phyloP scores from a whole-genome alignment of 1,140 invertebrate genomes.

The Apis dorsata region DNA sequence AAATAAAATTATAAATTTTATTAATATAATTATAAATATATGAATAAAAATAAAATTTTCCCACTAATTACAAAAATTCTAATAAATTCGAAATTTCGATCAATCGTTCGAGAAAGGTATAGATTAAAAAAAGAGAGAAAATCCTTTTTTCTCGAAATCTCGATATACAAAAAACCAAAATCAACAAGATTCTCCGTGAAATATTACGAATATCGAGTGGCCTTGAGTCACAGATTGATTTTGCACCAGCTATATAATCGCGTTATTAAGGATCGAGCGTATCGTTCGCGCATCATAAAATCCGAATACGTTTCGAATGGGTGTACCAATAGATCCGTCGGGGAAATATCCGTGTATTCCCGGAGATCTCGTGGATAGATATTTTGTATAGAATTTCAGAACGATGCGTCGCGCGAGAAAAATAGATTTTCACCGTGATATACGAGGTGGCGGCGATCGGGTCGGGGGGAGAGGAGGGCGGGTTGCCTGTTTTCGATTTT shows the following conservation, averaged over 20 bases:
- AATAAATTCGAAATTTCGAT: no score
- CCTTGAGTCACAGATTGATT: neutral
- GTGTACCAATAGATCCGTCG: neutral
- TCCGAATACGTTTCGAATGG: neutral
- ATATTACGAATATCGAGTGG: neutral
- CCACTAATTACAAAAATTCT: no score
- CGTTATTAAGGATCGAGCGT: neutral
- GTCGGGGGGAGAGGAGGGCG: neutral
- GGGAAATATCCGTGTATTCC: neutral
- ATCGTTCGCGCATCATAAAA: neutral
- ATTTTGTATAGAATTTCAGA: slow-evolving; percentile 17
- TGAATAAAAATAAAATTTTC: no score
- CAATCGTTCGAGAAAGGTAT: no score
- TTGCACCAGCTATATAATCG: neutral
- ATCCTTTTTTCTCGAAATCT: no score
- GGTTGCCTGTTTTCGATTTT: slow-evolving; percentile 30
- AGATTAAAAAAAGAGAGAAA: no score
- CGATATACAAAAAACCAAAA: no score
- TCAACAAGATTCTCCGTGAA: neutral
- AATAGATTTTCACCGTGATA: slow-evolving; percentile 41
- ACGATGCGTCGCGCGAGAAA: slow-evolving; percentile 20
- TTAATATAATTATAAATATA: no score
- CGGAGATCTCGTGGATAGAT: neutral
- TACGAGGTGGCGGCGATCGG: slow-evolving; percentile 14
- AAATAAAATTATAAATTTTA: no score